phyloP scores from a whole-genome alignment of 2,797 vertebrate species.

The Hydrolagus colliei region DNA sequence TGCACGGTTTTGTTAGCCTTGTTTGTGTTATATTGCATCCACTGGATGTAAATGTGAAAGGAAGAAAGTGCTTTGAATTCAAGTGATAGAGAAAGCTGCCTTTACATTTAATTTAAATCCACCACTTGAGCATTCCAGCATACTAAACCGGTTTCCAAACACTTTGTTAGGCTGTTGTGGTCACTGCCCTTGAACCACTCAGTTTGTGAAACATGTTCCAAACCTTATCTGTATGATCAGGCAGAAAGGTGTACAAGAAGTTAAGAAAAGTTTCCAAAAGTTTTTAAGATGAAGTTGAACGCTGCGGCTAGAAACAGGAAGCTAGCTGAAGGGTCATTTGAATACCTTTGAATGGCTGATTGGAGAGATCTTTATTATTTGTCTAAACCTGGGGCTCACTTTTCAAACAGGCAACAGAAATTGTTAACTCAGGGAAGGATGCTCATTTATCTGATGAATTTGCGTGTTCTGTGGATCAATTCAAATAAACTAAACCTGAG shows the following conservation, averaged over 20 bases:
- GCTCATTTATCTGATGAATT: not conserved
- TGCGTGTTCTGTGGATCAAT: not conserved
- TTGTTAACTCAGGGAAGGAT: not conserved
- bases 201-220: not conserved
- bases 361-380: not conserved
- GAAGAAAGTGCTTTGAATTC: too few species aligned
- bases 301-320: not conserved
- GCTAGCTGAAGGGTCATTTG: not conserved
- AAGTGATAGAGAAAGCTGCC: not conserved
- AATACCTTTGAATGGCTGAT: not conserved
- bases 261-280: not conserved
- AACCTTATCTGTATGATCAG: not conserved
- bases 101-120: slow-evolving; percentile 15
- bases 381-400: not conserved
- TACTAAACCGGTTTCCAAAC: not conserved
- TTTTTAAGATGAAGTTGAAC: not conserved
- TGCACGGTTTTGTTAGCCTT: too few species aligned
- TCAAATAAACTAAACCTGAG: not conserved
- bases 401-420: slow-evolving; percentile 16
- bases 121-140: not conserved
- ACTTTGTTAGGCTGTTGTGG: not conserved
- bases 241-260: not conserved
- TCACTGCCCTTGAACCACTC: not conserved
- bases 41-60: too few species aligned
- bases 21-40: too few species aligned